phyloP scores from a whole-genome alignment of 2,888 invertebrate genomes.

The Thysanoteuthis rhombus region DNA sequence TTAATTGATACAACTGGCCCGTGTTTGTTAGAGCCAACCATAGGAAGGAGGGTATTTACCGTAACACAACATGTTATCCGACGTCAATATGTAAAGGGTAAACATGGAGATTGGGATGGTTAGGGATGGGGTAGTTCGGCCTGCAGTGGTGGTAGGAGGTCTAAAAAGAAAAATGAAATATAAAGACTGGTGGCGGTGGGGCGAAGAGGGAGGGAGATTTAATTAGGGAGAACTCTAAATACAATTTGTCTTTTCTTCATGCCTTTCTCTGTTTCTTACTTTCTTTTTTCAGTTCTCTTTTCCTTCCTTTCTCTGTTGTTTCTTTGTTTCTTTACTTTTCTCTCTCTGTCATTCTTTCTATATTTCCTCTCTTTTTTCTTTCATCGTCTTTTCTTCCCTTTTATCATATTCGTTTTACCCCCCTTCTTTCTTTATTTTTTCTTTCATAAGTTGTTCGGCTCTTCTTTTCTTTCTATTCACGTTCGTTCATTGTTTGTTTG shows the following conservation, averaged over 20 bases:
- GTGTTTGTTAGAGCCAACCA: background rate
- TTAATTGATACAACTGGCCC: background rate
- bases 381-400: background rate
- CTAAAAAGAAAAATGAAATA: background rate
- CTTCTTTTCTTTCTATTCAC: too few species aligned
- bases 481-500: background rate
- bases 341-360: background rate
- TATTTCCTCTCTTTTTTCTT: background rate
- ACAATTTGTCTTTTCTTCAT: background rate
- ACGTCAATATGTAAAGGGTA: background rate
- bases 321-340: background rate
- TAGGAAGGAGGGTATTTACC: background rate
- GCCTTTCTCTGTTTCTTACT: background rate
- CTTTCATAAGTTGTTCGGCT: background rate
- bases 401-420: background rate
- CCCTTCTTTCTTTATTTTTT: background rate
- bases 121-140: background rate
- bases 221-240: background rate
- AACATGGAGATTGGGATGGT: background rate
- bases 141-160: background rate
- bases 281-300: too few species aligned
- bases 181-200: background rate
- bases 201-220: background rate
- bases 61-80: slow-evolving; percentile 12
- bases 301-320: background rate